Conservation (phyloP, 2,888 invertebrate genomes). For the Stenodema calcarata region DNA sequence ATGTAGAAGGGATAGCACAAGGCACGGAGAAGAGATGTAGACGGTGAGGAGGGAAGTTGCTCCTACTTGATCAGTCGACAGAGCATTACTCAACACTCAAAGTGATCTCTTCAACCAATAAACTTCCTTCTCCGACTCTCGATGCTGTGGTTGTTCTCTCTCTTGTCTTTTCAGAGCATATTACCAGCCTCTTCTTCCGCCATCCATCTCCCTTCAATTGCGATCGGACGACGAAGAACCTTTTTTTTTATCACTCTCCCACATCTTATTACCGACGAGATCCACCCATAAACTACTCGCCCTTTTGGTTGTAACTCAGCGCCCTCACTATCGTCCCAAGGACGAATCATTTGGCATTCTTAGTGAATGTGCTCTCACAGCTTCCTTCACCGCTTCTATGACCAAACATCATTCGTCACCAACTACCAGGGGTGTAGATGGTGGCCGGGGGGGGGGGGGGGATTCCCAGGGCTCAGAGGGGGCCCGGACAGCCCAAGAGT, state of each 20-base stretch:
- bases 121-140: slow-evolving; percentile 22
- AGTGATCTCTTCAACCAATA: slow-evolving; percentile 40
- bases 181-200: neutral
- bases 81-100: slow-evolving; percentile 35
- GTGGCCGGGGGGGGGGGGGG: too few species aligned
- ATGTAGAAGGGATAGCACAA: neutral
- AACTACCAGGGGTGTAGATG: too few species aligned
- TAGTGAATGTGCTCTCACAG: too few species aligned
- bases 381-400: too few species aligned
- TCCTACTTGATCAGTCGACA: slow-evolving; percentile 45
- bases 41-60: neutral
- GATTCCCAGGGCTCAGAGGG: too few species aligned
- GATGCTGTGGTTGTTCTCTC: neutral
- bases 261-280: neutral
- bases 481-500: too few species aligned
- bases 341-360: too few species aligned
- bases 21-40: neutral
- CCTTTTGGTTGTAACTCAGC: neutral
- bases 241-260: neutral
- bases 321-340: neutral
- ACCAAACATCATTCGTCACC: too few species aligned
- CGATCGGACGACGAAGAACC: neutral
- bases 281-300: neutral
- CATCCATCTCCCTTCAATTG: neutral
- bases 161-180: neutral